Evolutionary conservation across 2,113 vertebrate genomes (phyloP), one percentile per base, ranked within the genome.

Genomic region (Psephotus haematonotus): DNA sequence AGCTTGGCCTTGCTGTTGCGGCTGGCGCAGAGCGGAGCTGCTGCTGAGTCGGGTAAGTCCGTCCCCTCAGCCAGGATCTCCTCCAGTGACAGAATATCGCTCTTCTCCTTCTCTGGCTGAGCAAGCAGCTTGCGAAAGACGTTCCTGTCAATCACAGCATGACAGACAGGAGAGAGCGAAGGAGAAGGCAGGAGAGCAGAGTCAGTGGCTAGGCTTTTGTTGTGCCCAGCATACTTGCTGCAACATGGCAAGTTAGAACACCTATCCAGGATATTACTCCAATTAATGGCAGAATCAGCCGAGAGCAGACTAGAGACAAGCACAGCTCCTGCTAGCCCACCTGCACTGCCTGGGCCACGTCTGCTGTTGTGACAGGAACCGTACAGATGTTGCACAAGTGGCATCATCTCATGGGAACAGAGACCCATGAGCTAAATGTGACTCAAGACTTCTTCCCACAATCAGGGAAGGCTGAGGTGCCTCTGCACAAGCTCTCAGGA

Each of bases 1-100:
- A 99, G 98, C 96, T 98, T 99, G 98, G 99, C 99, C 95, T 99
- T 99, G 97, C 99, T 99, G 59, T 98, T 98, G 77, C 99, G 98
- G 95, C 98, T 98, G 96, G 99, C 96, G 0, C 99, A 99, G 57
- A 99, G 97, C 6, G 99, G 98, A 85, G 98, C 98, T 7, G 98
- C 98, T 9, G 98, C 98, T 28, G 98, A 97, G 28, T 98, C 98
- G 0, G 98, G 98, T 97, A 99, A 93, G 92, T 99, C 99, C 0
- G 98, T 99, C 52, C 99, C 99, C 95, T 99, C 99, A 0, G 99
- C 99, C 95, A 99, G 98, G 96, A 99, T 99, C 98, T 99, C 99
- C 97, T 99, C 99, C 98, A 99, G 97, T 0, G 99, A 99, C 91
- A 99, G 97, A 63, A 99, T 99, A 67, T 99, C 99, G 1, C 98